Base-by-base conservation (phyloP, 2,888 invertebrate genomes). In the Anthoptus insignis region DNA sequence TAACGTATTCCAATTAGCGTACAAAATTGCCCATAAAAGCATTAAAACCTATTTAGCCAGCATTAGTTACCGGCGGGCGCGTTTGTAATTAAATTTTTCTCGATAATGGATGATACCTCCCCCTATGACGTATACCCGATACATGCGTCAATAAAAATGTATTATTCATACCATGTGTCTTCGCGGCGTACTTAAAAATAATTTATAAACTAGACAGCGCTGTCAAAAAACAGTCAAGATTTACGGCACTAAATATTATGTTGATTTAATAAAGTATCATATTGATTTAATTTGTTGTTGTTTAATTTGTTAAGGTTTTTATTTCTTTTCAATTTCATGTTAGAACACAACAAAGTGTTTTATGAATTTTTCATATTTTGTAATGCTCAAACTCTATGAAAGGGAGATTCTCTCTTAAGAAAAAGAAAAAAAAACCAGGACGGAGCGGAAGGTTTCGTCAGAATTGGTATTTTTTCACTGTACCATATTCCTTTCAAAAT, bases 11-110 rank as follows among this genome's bases (percentile, higher is more conserved):
- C 21, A 45, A 45, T 45, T 22, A 45, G 45, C 22, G 22, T 45
- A 45, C 56, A 53, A 61, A 45, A 53, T 47, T 53, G 37, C 16
- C 47, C 27, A 63, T 61, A 22, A 34, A 53, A 49, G 49, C 49
- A 56, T 37, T 57, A 22, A 57, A 49, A 57, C 39, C 52, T 52
- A 52, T 52, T 47, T 64, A 42, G 24, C 16, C n/a, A 58, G 58
- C 57, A 52, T 64, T 58, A 64, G 42, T 52, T 39, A 22, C 52
- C 32, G 42, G 24, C 37, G 37, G 58, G 53, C 63, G 52, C 66
- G 58, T 65, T 70, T 64, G 64, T 69, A 69, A 69, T 68, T 69
- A 54, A 71, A 71, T 71, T 70, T 70, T 66, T 69, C 64, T 53
- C 53, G 65, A 67, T 67, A 67, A 59, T 64, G 57, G 50, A 58